Conservation (phyloP, 1,140 invertebrate species). For the Homarus americanus region DNA sequence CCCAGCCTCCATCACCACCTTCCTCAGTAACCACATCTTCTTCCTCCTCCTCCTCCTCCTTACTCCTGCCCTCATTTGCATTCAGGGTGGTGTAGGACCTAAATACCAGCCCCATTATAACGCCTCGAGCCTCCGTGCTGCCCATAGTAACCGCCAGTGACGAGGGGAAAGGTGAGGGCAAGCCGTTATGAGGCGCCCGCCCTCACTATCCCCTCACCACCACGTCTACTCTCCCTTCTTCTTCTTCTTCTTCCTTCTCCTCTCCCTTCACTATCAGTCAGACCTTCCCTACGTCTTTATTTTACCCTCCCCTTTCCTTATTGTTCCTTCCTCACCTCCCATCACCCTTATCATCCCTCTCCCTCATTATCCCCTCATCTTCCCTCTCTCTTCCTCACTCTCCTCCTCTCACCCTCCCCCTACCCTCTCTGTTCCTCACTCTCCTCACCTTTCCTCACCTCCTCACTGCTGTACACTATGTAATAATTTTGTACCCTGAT, state of each 20-base stretch:
- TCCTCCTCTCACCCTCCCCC: not conserved
- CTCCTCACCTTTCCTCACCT: not conserved
- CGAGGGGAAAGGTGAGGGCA: not conserved
- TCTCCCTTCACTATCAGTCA: not conserved
- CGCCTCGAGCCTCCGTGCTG: not conserved
- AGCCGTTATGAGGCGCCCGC: not conserved
- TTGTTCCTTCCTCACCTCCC: too few species aligned
- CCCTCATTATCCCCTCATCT: not conserved
- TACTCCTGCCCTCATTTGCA: conserved; percentile 23
- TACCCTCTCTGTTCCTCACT: conserved; percentile 12
- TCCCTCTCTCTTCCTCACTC: not conserved
- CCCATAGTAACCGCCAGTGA: conserved; percentile 10
- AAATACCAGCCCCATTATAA: conserved; percentile 20
- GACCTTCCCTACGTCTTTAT: not conserved
- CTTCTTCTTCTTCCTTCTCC: not conserved
- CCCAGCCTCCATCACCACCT: not conserved
- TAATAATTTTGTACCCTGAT: too few species aligned
- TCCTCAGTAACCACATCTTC: not conserved
- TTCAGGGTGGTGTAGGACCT: conserved; percentile 10
- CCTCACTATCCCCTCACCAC: not conserved
- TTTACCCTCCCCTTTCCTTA: too few species aligned
- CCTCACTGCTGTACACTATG: too few species aligned
- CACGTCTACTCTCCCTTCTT: too few species aligned
- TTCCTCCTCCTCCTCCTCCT: not conserved
- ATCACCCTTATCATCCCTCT: not conserved